These are phyloP conservation scores for Chromoteleia sp. DNA, from an alignment of 2,888 invertebrate genomes.

Conservation along the genomic window DNA sequence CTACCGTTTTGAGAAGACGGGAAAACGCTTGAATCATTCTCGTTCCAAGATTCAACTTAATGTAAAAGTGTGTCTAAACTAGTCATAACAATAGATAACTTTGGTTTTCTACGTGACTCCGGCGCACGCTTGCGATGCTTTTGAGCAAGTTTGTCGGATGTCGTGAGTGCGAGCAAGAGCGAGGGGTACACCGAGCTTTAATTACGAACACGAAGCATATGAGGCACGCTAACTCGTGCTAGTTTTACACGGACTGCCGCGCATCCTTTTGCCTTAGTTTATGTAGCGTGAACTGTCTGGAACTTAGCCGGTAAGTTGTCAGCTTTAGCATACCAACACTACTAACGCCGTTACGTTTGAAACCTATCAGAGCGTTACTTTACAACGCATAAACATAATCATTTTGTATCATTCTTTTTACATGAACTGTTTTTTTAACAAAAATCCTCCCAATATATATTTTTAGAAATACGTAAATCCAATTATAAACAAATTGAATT, in stretches of 20 bases:
- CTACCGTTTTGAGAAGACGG: no score
- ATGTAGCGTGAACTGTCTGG: conserved; percentile 70
- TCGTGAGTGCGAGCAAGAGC: not conserved
- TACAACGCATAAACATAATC: conserved; percentile 5
- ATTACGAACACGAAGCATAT: conserved; percentile 77
- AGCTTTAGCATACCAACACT: conserved; percentile 18
- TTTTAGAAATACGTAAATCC: no score
- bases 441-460: no score
- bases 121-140: conserved; percentile 7
- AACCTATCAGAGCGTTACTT: conserved; percentile 14
- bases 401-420: conserved; percentile 3
- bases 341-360: conserved; percentile 7
- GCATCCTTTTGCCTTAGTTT: conserved; percentile 69
- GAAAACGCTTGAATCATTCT: not conserved
- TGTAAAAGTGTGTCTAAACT: conserved; percentile 2
- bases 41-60: not conserved
- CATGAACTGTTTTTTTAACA: no score
- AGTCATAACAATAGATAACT: conserved; percentile 42
- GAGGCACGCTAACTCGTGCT: conserved; percentile 72
- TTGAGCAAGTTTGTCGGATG: not conserved
- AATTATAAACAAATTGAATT: no score
- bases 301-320: conserved; percentile 66
- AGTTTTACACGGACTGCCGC: conserved; percentile 67
- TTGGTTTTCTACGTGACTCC: conserved; percentile 18
- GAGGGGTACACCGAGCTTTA: conserved; percentile 71